Evolutionary conservation across 2,888 invertebrate species (phyloP), one percentile per base, ranked within the genome.

Genomic region (Nemoura dubitans): DNA sequence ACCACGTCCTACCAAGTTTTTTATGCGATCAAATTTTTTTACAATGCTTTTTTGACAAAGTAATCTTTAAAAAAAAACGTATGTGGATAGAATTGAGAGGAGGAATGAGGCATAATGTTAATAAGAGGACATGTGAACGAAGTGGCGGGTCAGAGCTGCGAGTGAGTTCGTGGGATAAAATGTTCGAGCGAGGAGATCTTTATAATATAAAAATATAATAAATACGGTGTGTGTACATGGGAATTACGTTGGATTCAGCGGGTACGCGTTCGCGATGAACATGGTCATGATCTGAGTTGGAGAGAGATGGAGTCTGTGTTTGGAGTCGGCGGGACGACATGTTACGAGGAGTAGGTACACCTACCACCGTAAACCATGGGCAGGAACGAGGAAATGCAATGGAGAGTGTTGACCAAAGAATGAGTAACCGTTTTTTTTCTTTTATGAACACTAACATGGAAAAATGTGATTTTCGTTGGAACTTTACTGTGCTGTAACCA

Each of bases 21-120:
- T 59, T 59, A 86, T 43, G 77, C 21, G 86, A 83, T 77, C 78
- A 86, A 25, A 81, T 42, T 83, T 86, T 86, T 86, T 86, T 83
- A 77, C 7, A 86, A 5, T 80, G 26, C 28, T 86, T 28, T 43
- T 86, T 76, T n/a, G 36, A 86, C 86, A 80, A 80, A 26, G 86
- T 36, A 16, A 85, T 43, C 43, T 80, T 86, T 25, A 78, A 86
- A 80, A 86, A 77, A 86, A 36, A 28, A 3, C 85, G 42, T 59
- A 85, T 43, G 76, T 59, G 27, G 42, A 85, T 36, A 85, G 59
- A 85, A 28, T 36, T 43, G 59, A 27, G 78, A 26, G 26, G 78
- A 78, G 78, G 81, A 81, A 81, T 14, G n/a, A 81, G 28, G 28
- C 28, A 30, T 30, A n/a, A 81, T 30, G 21, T 81, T 27, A 29